Base-by-base conservation (phyloP, 2,113 vertebrate genomes). In the Heterotis niloticus region DNA sequence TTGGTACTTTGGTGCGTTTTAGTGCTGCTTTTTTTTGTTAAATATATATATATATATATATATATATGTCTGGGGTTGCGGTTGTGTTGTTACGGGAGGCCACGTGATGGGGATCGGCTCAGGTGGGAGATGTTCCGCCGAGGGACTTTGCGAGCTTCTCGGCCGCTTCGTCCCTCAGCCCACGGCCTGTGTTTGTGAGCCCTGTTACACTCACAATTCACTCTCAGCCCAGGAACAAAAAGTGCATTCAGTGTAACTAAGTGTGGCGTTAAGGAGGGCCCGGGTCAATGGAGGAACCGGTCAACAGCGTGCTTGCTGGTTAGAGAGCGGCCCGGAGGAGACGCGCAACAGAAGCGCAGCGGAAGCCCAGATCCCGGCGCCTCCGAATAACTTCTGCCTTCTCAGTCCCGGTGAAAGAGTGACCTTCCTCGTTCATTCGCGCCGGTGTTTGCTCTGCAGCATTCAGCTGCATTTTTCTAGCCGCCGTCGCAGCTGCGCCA, bases 401-500 rank as follows among this genome's bases (percentile, higher is more conserved):
- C 28, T 69, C 70, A 29, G 64, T 28, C 16, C 18, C 29, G 34
- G 26, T 62, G 34, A 76, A 59, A 76, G 20, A 5, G 59, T 5
- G 24, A 57, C 56, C 14, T n/a, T 26, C 12, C 67, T 29, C 14
- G 13, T 57, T 13, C 7, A 44, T 44, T 44, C 7, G 34, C 34
- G 3, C 7, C 7, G 7, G 34, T 44, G 34, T 44, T 44, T 4
- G 34, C 7, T 44, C 3, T 44, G 7, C 34, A 44, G 34, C 34
- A 44, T 44, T 44, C 3, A 7, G 7, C 2, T 44, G 20, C 10
- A 78, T 44, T 79, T 70, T 75, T 77, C n/a, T n/a, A n/a, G 64
- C 84, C 77, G 68, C 78, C n/a, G 83, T 70, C 79, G 76, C 79
- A 85, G 85, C 80, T 85, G 86, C 81, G 82, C 82, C 5, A 28